Conservation (phyloP, 2,113 vertebrate genomes). For the Podiceps cristatus region DNA sequence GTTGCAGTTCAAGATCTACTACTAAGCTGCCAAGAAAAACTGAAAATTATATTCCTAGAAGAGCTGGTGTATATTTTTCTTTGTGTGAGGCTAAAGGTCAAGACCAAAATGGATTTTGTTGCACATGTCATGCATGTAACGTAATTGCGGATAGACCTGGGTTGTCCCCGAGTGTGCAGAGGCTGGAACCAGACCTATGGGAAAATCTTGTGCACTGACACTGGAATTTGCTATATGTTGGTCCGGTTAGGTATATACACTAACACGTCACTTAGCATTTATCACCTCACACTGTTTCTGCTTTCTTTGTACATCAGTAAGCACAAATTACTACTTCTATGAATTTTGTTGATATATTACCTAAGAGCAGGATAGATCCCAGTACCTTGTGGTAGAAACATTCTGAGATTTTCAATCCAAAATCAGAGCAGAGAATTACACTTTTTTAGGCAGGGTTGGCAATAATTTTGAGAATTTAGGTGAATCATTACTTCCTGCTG, state of each 20-base stretch:
- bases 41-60: neutral
- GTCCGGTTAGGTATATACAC: neutral
- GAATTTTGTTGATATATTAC: neutral
- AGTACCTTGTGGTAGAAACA: neutral
- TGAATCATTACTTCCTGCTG: neutral
- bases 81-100: neutral
- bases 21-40: neutral
- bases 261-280: neutral
- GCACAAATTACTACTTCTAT: neutral
- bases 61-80: neutral
- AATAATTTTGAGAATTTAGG: neutral
- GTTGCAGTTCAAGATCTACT: neutral
- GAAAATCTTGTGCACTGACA: neutral
- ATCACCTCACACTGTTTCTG: neutral
- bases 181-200: neutral
- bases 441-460: neutral
- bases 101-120: neutral
- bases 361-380: neutral
- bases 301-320: neutral
- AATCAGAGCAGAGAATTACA: neutral
- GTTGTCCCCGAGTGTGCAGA: neutral
- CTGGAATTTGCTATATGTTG: neutral
- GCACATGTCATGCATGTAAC: rapidly evolving
- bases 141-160: neutral
- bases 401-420: neutral